Evolutionary conservation across 1,140 invertebrate genomes (phyloP).

Genomic region (Brevipalpus yothersi): DNA sequence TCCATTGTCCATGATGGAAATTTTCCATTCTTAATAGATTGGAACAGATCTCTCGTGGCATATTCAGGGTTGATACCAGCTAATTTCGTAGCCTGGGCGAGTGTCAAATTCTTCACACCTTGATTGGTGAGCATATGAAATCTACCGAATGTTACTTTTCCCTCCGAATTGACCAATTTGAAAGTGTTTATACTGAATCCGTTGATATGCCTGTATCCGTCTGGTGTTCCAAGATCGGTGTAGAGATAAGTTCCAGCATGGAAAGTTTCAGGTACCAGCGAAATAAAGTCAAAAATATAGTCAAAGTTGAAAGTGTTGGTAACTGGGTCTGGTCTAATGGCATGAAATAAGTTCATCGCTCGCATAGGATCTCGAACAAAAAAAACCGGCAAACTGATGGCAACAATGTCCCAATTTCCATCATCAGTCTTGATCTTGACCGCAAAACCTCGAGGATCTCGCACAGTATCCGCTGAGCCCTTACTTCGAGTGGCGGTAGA

Average conservation of each 20-base stretch:
- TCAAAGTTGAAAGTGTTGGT: conserved; percentile 76
- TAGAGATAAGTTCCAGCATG: conserved; percentile 73
- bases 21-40: conserved; percentile 51
- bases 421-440: conserved; percentile 90
- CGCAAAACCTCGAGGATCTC: conserved; percentile 76
- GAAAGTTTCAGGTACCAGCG: conserved; percentile 56
- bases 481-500: no score
- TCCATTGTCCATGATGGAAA: conserved; percentile 54
- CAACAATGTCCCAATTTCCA: conserved; percentile 84
- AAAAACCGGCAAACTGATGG: conserved; percentile 90
- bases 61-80: conserved; percentile 60
- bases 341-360: conserved; percentile 74
- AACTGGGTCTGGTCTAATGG: conserved; percentile 76
- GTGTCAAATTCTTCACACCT: conserved; percentile 57
- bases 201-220: conserved; percentile 81
- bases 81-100: conserved; percentile 42
- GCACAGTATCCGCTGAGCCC: no score
- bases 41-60: conserved; percentile 57
- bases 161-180: conserved; percentile 58
- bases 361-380: conserved; percentile 77
- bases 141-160: conserved; percentile 59
- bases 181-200: conserved; percentile 89
- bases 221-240: conserved; percentile 70
- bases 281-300: conserved; percentile 88
- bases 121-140: conserved; percentile 60